phyloP scores from a whole-genome alignment of 2,888 invertebrate species.

The Rhaphigaster nebulosa region DNA sequence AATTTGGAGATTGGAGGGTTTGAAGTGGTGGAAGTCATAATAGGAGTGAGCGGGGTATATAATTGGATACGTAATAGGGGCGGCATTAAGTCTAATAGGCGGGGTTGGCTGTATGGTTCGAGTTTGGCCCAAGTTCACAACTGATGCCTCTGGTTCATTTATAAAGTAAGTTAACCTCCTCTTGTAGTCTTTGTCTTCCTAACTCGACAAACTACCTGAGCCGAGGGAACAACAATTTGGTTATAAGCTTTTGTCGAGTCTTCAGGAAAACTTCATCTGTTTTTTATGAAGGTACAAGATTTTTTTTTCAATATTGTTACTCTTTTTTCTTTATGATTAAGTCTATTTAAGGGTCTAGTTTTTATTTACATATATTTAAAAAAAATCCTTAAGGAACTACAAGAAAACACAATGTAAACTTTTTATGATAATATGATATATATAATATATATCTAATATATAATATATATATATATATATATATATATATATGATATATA shows the following conservation, averaged over 20 bases:
- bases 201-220: slow-evolving; percentile 32
- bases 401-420: too few species aligned
- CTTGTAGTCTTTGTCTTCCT: slow-evolving; percentile 37
- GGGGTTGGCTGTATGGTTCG: slow-evolving; percentile 14
- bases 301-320: not conserved
- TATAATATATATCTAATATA: too few species aligned
- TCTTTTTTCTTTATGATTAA: too few species aligned
- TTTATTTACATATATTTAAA: too few species aligned
- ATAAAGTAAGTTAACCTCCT: slow-evolving; percentile 39
- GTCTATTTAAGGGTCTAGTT: too few species aligned
- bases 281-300: not conserved
- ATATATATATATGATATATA: too few species aligned
- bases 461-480: too few species aligned
- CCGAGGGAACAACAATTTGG: slow-evolving; percentile 3
- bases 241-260: not conserved
- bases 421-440: too few species aligned
- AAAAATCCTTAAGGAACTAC: too few species aligned
- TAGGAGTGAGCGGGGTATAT: slow-evolving; percentile 30
- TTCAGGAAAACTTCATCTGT: not conserved
- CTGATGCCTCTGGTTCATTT: slow-evolving; percentile 3
- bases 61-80: slow-evolving; percentile 1
- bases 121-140: slow-evolving; percentile 31
- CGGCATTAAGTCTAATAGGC: slow-evolving; percentile 36
- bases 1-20: slow-evolving; percentile 42
- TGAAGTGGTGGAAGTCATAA: slow-evolving; percentile 28